Evolutionary conservation across 2,113 vertebrate species (phyloP).

Genomic region (Nothocercus nigrocapillus): DNA sequence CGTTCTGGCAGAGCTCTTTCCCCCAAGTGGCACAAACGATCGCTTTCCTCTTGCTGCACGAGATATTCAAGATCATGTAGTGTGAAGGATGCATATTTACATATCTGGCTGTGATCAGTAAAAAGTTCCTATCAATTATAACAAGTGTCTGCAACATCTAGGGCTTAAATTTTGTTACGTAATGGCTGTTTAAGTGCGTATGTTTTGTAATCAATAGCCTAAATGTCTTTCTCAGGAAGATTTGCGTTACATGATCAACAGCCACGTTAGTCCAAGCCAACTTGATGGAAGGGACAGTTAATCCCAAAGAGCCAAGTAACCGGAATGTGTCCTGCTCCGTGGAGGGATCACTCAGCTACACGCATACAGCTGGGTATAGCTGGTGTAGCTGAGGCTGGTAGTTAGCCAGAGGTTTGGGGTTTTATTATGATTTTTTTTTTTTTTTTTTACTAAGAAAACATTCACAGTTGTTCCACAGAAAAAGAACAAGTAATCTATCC

Average conservation of each 20-base stretch:
- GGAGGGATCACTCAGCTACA: neutral
- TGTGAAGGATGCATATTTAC: neutral
- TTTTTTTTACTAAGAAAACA: neutral
- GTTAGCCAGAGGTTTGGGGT: neutral
- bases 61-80: neutral
- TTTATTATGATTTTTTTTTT: neutral
- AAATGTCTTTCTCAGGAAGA: slow-evolving; percentile 29
- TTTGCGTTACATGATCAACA: slow-evolving; percentile 35
- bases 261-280: slow-evolving; percentile 14
- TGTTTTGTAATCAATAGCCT: slow-evolving; percentile 29
- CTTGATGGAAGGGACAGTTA: slow-evolving; percentile 61
- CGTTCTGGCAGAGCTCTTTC: neutral
- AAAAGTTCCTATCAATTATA: neutral
- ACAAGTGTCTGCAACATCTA: neutral
- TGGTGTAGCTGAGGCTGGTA: neutral
- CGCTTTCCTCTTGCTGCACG: slow-evolving; percentile 6
- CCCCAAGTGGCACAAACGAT: neutral
- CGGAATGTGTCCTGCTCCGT: slow-evolving; percentile 35
- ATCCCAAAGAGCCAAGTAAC: slow-evolving; percentile 50
- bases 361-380: slow-evolving; percentile 7
- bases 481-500: slow-evolving; percentile 31
- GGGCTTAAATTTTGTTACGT: neutral
- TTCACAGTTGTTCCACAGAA: slow-evolving; percentile 1
- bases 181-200: neutral
- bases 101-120: slow-evolving; percentile 14